Conservation (phyloP, 2,797 vertebrate genomes). For the Hydrolagus colliei region DNA sequence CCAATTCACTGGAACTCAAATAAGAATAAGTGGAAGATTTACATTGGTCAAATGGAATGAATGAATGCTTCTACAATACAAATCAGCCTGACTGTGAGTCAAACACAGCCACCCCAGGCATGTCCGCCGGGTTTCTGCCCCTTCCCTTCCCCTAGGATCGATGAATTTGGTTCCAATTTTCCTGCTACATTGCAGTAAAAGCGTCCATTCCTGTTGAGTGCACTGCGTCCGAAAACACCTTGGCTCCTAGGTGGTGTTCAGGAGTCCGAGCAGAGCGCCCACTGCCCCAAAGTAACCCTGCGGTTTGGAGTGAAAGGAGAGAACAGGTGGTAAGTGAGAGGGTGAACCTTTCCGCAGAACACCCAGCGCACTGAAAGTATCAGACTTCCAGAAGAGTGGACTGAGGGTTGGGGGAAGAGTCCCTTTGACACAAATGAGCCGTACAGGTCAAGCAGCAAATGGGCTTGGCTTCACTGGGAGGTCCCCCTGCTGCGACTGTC, state of each 20-base stretch:
- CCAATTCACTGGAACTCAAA: slow-evolving; percentile 2
- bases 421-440: no score
- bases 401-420: no score
- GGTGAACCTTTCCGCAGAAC: background rate
- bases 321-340: background rate
- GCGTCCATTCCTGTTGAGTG: background rate
- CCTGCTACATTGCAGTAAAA: background rate
- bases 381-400: no score
- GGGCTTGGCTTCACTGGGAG: no score
- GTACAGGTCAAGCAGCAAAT: no score
- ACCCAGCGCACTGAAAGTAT: no score
- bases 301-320: slow-evolving; percentile 31
- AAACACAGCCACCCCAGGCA: background rate
- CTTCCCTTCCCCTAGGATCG: background rate
- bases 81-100: slow-evolving; percentile 20
- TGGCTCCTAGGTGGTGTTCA: slow-evolving; percentile 61
- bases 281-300: slow-evolving; percentile 74
- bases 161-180: slow-evolving; percentile 16
- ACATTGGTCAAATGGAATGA: slow-evolving; percentile 17
- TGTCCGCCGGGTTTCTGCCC: background rate
- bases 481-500: no score
- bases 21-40: background rate
- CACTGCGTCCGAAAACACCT: background rate
- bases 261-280: slow-evolving; percentile 67
- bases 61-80: slow-evolving; percentile 15